These are phyloP conservation scores for Ennomos fuscantarius DNA, from an alignment of 2,888 invertebrate species.

Conservation along the genomic window DNA sequence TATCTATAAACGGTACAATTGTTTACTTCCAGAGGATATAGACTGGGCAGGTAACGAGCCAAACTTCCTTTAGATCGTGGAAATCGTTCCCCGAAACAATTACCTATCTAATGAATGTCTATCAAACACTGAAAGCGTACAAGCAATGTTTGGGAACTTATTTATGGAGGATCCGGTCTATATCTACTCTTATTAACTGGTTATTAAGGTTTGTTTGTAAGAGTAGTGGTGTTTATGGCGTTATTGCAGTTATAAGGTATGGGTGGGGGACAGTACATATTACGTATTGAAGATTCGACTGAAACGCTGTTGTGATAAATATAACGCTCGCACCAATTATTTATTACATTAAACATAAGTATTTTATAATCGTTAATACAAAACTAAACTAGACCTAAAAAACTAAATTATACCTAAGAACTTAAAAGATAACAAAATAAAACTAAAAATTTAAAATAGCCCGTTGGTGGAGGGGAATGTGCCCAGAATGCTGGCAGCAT, in stretches of 20 bases:
- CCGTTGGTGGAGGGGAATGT: too few relatives aligned
- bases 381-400: too few relatives aligned
- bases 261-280: not conserved
- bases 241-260: not conserved
- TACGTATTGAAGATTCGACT: too few relatives aligned
- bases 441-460: too few relatives aligned
- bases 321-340: too few relatives aligned
- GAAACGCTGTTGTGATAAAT: too few relatives aligned
- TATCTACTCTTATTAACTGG: not conserved
- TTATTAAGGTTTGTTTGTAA: not conserved
- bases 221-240: not conserved
- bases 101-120: slow-evolving; percentile 45
- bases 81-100: slow-evolving; percentile 42
- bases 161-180: not conserved
- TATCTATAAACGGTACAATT: slow-evolving; percentile 25
- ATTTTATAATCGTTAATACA: too few relatives aligned
- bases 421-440: too few relatives aligned
- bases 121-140: slow-evolving; percentile 39
- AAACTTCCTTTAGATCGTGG: slow-evolving; percentile 35
- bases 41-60: slow-evolving; percentile 36
- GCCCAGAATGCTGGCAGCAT: too few relatives aligned
- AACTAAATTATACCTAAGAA: too few relatives aligned
- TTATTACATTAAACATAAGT: too few relatives aligned
- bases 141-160: slow-evolving; percentile 16
- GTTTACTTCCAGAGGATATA: slow-evolving; percentile 32